Evolutionary conservation across 30 jellyfish, hydroid and myxozoan species (phyloP).

Genomic region (Haliclystus octoradiatus): DNA sequence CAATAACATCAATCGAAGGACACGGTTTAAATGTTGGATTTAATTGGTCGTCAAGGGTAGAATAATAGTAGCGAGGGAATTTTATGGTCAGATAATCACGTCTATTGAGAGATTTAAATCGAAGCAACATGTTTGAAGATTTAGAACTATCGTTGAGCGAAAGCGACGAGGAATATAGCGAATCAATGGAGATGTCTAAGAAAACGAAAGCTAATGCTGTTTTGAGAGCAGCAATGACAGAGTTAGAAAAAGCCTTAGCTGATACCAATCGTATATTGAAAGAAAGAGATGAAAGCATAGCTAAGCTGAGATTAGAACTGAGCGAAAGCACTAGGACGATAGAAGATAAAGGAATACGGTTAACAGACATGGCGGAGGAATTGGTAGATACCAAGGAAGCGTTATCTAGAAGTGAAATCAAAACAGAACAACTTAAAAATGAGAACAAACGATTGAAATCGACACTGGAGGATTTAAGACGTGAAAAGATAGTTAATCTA

Average conservation of each 20-base stretch:
- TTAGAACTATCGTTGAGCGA: background rate
- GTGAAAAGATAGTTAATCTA: background rate
- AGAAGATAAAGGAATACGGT: constrained; percentile 20
- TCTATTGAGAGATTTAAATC: too few relatives aligned
- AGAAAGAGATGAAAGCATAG: constrained; percentile 48
- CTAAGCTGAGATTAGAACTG: constrained; percentile 29
- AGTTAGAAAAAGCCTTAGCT: constrained; percentile 61
- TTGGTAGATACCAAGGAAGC: constrained; percentile 14
- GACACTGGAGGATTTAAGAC: constrained; percentile 4
- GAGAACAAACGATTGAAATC: constrained; percentile 13
- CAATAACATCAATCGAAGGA: too few relatives aligned
- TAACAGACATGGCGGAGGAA: constrained; percentile 7
- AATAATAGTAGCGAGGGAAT: too few relatives aligned
- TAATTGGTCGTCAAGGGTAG: too few relatives aligned
- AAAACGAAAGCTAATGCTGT: constrained; percentile 34
- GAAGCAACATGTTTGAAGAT: background rate
- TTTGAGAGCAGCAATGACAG: constrained; percentile 52
- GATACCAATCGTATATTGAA: constrained; percentile 48
- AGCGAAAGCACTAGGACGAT: constrained; percentile 8
- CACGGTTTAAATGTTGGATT: too few relatives aligned
- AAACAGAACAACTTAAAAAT: constrained; percentile 13
- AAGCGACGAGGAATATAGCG: background rate
- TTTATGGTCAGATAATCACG: too few relatives aligned
- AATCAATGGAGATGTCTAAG: background rate
- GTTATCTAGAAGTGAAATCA: background rate